Evolutionary conservation across 92 coral and sea anemone genomes (phyloP).

Genomic region (Desmophyllum pertusum): DNA sequence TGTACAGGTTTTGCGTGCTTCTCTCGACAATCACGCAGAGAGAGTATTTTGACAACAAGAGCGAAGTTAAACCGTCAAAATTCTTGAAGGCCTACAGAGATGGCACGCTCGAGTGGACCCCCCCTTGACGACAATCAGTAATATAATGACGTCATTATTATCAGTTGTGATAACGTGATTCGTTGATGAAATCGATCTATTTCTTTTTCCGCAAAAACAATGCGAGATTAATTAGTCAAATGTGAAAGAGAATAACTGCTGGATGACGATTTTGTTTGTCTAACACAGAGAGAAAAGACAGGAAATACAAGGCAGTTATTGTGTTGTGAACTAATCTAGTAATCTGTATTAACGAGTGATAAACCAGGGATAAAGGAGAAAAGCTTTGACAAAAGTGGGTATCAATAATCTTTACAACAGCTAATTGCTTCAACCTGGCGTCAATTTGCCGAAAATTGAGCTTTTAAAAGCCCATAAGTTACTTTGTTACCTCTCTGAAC

Average conservation of each 20-base stretch:
- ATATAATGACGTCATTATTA: constrained; percentile 24
- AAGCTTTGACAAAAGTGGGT: not conserved
- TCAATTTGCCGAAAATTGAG: constrained; percentile 8
- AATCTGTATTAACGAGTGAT: not conserved
- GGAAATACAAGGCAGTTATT: not conserved
- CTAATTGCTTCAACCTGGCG: not conserved
- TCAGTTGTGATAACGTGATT: not conserved
- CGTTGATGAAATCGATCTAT: constrained; percentile 4
- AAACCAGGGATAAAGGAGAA: not conserved
- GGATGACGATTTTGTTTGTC: not conserved
- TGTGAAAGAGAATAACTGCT: not conserved
- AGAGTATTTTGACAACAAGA: constrained; percentile 2
- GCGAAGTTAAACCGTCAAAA: not conserved
- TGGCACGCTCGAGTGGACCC: not conserved
- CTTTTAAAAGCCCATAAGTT: not conserved
- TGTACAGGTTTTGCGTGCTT: not conserved
- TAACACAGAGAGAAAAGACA: not conserved
- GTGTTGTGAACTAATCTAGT: not conserved
- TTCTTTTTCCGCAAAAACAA: not conserved
- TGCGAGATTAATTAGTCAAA: constrained; percentile 1
- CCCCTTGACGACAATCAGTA: constrained; percentile 11
- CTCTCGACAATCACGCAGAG: not conserved
- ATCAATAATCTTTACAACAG: not conserved
- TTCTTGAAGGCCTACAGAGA: not conserved
- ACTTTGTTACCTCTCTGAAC: not conserved